Evolutionary conservation across 2,888 invertebrate genomes (phyloP).

Genomic region (Spodoptera littoralis): DNA sequence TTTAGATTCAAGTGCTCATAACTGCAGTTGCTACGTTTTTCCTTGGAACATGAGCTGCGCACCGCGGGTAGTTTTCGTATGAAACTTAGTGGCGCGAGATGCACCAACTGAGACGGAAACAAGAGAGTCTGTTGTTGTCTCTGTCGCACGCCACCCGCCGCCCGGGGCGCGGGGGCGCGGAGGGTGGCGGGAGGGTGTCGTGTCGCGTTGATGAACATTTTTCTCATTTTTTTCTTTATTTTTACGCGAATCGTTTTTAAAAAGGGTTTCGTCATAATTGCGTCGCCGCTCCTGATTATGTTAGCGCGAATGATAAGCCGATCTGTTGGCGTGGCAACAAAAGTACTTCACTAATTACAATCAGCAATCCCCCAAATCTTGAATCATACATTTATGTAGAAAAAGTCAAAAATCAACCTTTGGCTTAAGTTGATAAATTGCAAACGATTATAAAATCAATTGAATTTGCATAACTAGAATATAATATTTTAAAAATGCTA

Average conservation of each 20-base stretch:
- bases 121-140: slow-evolving; percentile 66
- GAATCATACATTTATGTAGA: slow-evolving; percentile 16
- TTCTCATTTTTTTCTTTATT: slow-evolving; percentile 87
- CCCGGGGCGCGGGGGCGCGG: slow-evolving; percentile 72
- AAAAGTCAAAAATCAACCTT: slow-evolving; percentile 34
- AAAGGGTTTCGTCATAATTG: slow-evolving; percentile 88
- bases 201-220: slow-evolving; percentile 89
- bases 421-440: slow-evolving; percentile 36
- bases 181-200: slow-evolving; percentile 76
- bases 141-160: slow-evolving; percentile 80
- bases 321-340: slow-evolving; percentile 56
- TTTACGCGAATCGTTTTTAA: slow-evolving; percentile 88
- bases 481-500: slow-evolving; percentile 27
- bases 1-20: slow-evolving; percentile 32
- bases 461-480: slow-evolving; percentile 47
- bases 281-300: slow-evolving; percentile 84
- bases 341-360: slow-evolving; percentile 42
- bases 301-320: slow-evolving; percentile 78
- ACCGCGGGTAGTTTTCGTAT: slow-evolving; percentile 87
- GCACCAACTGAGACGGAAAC: slow-evolving; percentile 74
- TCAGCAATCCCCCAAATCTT: slow-evolving; percentile 12
- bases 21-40: slow-evolving; percentile 60
- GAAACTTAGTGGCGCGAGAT: slow-evolving; percentile 86
- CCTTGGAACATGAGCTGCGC: slow-evolving; percentile 70
- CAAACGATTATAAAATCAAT: slow-evolving; percentile 29